phyloP scores from a whole-genome alignment of 2,113 vertebrate species.

The Ariopsis seemanni region DNA sequence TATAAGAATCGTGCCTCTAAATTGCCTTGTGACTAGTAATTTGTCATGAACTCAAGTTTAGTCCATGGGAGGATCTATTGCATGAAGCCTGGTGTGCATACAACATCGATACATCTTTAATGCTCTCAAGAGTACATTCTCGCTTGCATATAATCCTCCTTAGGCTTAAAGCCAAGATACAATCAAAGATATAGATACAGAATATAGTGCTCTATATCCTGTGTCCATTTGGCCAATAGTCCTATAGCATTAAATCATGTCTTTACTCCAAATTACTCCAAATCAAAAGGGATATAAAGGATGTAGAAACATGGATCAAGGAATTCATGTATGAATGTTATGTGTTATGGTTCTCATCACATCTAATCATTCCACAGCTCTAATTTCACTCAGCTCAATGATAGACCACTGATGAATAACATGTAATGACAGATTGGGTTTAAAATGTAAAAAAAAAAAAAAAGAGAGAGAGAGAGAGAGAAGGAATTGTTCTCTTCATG shows the following conservation, averaged over 20 bases:
- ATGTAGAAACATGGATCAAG: background rate
- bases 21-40: slow-evolving; percentile 3
- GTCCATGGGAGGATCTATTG: background rate
- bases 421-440: slow-evolving; percentile 27
- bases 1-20: background rate
- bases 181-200: slow-evolving; percentile 21
- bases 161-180: slow-evolving; percentile 20
- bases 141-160: background rate
- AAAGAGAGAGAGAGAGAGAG: too few relatives aligned
- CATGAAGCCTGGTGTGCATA: slow-evolving; percentile 21
- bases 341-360: slow-evolving; percentile 18
- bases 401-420: slow-evolving; percentile 14
- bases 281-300: slow-evolving; percentile 6
- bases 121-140: background rate
- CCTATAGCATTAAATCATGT: slow-evolving; percentile 1
- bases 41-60: slow-evolving; percentile 14
- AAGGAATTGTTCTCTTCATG: slow-evolving; percentile 14
- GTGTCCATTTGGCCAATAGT: slow-evolving; percentile 20
- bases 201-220: slow-evolving; percentile 20
- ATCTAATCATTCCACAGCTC: slow-evolving; percentile 11
- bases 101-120: slow-evolving; percentile 12
- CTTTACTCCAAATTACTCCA: background rate
- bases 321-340: slow-evolving; percentile 3
- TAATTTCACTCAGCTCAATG: slow-evolving; percentile 7
- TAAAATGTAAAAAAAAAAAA: background rate